Conservation (phyloP, 2,888 invertebrate genomes). For the Hermodice carunculata region DNA sequence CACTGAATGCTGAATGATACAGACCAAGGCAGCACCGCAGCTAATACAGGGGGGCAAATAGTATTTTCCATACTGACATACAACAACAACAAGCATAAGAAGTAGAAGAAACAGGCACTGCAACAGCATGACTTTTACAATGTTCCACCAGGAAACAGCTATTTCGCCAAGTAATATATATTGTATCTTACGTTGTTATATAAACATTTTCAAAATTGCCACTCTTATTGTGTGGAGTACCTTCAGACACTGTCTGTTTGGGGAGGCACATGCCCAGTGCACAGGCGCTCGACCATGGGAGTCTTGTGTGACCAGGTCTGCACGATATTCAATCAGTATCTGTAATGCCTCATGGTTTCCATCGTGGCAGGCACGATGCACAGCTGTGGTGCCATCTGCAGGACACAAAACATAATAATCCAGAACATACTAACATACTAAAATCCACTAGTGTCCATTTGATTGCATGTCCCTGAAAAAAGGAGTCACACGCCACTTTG, state of each 20-base stretch:
- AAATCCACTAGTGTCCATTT: not conserved
- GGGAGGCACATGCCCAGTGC: constrained; percentile 67
- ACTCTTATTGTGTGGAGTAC: constrained; percentile 21
- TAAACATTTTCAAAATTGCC: no score
- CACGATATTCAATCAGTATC: constrained; percentile 58
- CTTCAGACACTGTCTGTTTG: constrained; percentile 55
- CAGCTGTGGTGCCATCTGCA: constrained; percentile 67
- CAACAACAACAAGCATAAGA: no score
- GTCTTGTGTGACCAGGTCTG: constrained; percentile 59
- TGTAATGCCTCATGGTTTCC: constrained; percentile 59
- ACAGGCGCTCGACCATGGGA: constrained; percentile 63
- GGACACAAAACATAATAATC: constrained; percentile 15
- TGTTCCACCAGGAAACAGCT: no score
- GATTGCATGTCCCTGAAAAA: not conserved
- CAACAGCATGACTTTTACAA: no score
- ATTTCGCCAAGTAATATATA: no score
- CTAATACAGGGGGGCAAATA: no score
- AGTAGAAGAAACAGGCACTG: no score
- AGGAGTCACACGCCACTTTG: no score
- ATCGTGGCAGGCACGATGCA: constrained; percentile 67
- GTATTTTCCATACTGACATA: no score
- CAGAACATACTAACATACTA: not conserved
- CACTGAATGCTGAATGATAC: no score
- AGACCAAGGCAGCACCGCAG: no score
- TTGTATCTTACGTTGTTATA: no score